phyloP scores from a whole-genome alignment of 2,797 vertebrate species.

The Sus cebifrons region DNA sequence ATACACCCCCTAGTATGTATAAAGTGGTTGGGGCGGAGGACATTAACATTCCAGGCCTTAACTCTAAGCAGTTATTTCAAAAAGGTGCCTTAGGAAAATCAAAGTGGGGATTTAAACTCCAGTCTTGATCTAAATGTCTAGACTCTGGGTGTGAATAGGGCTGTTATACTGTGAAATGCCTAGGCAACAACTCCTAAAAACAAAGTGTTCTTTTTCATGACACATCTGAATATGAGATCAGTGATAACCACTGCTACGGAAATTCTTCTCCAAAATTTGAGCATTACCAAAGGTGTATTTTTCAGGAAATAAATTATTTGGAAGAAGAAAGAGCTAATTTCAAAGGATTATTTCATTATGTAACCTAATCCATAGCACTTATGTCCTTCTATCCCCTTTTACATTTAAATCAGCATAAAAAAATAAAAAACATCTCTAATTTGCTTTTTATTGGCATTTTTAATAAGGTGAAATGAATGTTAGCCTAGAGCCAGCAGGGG shows the following conservation, averaged over 20 bases:
- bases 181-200: background rate
- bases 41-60: background rate
- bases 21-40: background rate
- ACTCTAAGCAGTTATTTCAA: background rate
- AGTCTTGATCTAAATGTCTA: background rate
- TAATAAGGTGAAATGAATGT: conserved; percentile 84
- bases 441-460: conserved; percentile 85
- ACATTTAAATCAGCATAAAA: conserved; percentile 78
- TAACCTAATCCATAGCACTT: conserved; percentile 72
- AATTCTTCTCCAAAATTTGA: background rate
- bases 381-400: conserved; percentile 74
- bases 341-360: conserved; percentile 64
- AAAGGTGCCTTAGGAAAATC: background rate
- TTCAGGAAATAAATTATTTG: conserved; percentile 57
- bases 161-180: background rate
- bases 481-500: conserved; percentile 84
- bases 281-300: background rate
- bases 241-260: background rate
- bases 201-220: background rate
- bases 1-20: background rate
- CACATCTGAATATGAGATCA: background rate
- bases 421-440: conserved; percentile 75
- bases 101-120: background rate
- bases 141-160: background rate
- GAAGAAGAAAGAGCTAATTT: conserved; percentile 52